Evolutionary conservation across 2,797 vertebrate species (phyloP).

Genomic region (Gobio occitaniae): DNA sequence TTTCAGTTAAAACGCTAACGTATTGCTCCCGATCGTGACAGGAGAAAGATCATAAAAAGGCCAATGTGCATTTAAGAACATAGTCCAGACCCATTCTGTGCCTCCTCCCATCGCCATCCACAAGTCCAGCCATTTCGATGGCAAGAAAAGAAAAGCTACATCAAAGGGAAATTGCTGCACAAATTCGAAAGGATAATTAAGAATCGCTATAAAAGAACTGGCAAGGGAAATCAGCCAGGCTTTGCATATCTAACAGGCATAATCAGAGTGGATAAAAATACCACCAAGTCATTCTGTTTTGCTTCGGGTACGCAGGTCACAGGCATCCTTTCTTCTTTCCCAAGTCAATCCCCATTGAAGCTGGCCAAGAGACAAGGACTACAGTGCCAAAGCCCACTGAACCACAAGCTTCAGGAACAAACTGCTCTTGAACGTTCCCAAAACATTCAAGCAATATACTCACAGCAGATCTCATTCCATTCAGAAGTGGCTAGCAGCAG

Average conservation of each 20-base stretch:
- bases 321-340: constrained; percentile 49
- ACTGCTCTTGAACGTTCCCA: background rate
- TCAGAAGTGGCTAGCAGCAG: background rate
- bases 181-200: constrained; percentile 60
- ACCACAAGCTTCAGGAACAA: constrained; percentile 13
- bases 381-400: constrained; percentile 43
- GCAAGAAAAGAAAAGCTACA: constrained; percentile 41
- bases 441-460: constrained; percentile 24
- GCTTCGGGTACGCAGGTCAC: constrained; percentile 46
- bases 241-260: constrained; percentile 59
- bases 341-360: constrained; percentile 41
- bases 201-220: constrained; percentile 54
- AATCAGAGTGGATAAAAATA: constrained; percentile 67
- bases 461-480: background rate
- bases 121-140: constrained; percentile 26
- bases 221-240: constrained; percentile 59
- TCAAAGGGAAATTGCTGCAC: constrained; percentile 48
- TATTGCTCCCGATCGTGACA: background rate
- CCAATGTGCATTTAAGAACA: constrained; percentile 23
- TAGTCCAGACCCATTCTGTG: constrained; percentile 24
- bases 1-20: constrained; percentile 17
- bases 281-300: constrained; percentile 48
- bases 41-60: constrained; percentile 30
- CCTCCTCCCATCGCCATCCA: background rate
- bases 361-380: constrained; percentile 42